These are phyloP conservation scores for Zophobas atratus DNA, from an alignment of 1,140 invertebrate species.

Conservation along the genomic window DNA sequence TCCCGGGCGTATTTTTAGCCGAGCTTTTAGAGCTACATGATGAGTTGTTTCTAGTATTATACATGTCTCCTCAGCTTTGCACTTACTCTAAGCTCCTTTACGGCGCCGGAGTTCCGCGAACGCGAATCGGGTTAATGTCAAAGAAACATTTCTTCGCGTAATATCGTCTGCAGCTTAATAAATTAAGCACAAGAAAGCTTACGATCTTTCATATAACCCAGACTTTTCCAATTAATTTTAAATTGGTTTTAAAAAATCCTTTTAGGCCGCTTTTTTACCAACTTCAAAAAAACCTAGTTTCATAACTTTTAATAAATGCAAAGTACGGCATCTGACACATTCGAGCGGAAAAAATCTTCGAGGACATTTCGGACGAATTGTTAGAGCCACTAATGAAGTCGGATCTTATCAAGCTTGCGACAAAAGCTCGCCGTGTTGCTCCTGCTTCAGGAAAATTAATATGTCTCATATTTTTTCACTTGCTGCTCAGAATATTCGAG, in stretches of 20 bases:
- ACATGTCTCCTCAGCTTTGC: slow-evolving; percentile 44
- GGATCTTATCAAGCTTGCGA: slow-evolving; percentile 21
- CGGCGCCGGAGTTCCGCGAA: slow-evolving; percentile 24
- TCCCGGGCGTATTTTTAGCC: slow-evolving; percentile 43
- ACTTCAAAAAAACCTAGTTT: slow-evolving; percentile 1
- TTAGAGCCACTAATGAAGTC: slow-evolving; percentile 16
- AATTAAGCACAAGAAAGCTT: neutral
- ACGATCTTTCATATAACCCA: neutral
- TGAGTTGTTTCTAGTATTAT: slow-evolving; percentile 42
- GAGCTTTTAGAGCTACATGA: slow-evolving; percentile 39
- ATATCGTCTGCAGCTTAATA: slow-evolving; percentile 10
- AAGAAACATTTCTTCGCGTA: slow-evolving; percentile 5
- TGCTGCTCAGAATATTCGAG: neutral
- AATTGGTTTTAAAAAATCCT: slow-evolving; percentile 15
- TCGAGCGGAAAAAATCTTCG: slow-evolving; percentile 17
- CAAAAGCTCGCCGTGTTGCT: slow-evolving; percentile 14
- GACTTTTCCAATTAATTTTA: slow-evolving; percentile 16
- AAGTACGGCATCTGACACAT: slow-evolving; percentile 13
- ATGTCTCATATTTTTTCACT: slow-evolving; percentile 9
- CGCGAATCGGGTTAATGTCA: slow-evolving; percentile 26
- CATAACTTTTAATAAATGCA: slow-evolving; percentile 22
- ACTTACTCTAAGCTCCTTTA: slow-evolving; percentile 45
- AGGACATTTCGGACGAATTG: slow-evolving; percentile 11
- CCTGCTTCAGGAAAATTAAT: slow-evolving; percentile 3
- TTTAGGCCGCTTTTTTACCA: slow-evolving; percentile 5